These are phyloP conservation scores for Cantharis flavilabris DNA, from an alignment of 2,888 invertebrate species.

Conservation along the genomic window DNA sequence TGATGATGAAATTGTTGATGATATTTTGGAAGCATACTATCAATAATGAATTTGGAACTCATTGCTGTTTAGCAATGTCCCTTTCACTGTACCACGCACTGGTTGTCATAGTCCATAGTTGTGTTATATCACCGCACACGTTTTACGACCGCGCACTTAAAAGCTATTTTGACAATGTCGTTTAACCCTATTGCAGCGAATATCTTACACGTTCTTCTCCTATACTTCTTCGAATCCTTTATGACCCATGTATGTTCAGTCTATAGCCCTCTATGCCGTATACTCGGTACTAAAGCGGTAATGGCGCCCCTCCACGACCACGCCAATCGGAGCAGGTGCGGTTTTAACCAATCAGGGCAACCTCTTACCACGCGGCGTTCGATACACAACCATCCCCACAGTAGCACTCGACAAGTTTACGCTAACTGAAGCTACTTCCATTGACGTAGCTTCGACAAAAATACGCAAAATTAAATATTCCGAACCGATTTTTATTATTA, in stretches of 20 bases:
- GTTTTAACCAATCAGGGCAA: conserved; percentile 57
- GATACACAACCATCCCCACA: conserved; percentile 36
- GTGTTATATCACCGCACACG: conserved; percentile 41
- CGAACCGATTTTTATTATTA: not conserved
- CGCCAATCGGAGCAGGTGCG: conserved; percentile 61
- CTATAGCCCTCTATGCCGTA: conserved; percentile 83
- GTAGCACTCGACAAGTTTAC: conserved; percentile 26
- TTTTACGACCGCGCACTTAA: conserved; percentile 51
- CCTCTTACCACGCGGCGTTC: conserved; percentile 42
- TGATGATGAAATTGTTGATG: conserved; percentile 78
- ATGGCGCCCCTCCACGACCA: conserved; percentile 57
- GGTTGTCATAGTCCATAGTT: conserved; percentile 48
- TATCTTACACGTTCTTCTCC: conserved; percentile 64
- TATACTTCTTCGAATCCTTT: conserved; percentile 79
- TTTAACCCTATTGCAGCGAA: conserved; percentile 55
- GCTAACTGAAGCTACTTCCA: not conserved
- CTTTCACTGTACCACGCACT: conserved; percentile 52
- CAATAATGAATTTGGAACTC: conserved; percentile 97
- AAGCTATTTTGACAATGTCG: conserved; percentile 48
- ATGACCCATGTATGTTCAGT: conserved; percentile 84
- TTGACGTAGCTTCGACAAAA: not conserved
- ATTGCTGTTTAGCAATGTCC: conserved; percentile 65
- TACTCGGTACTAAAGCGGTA: conserved; percentile 64
- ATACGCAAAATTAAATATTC: not conserved
- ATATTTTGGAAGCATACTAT: conserved; percentile 97